Evolutionary conservation across 2,113 vertebrate species (phyloP), one percentile per base, ranked within the genome.

Genomic region (Chinchilla lanigera): DNA sequence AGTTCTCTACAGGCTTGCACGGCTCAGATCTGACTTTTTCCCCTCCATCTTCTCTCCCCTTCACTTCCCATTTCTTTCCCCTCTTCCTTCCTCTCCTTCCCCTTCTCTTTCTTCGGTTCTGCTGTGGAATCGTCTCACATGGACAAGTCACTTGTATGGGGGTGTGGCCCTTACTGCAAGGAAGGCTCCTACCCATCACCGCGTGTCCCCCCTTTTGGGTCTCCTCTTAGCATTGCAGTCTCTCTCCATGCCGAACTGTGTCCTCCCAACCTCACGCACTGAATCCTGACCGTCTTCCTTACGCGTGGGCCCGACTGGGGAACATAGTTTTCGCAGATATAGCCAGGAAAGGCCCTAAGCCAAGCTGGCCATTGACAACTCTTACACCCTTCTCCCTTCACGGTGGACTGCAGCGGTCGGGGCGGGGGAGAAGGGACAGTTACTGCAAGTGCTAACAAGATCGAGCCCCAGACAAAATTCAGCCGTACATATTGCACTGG

Each of bases 51-150:
- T 63, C 10, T 80, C 13, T 20, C 22, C 30, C 19, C 0, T 24
- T 44, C 14, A 5, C 16, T 11, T 24, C 20, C 7, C 28, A 13
- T 60, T 61, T 26, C 16, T 22, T 30, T 38, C 9, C 26, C 7
- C 0, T 9, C 0, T 24, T 24, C 14, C 20, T 30, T 60, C 16
- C 19, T 30, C 3, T 11, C 30, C 5, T 24, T 38, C 19, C 17
- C n/a, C 65, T 84, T 26, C 6, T 5, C 44, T 54, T 52, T 35
- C 24, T 67, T 38, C 82, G 26, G 9, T 60, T 86, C 10, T 67
- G 28, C 7, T 12, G 33, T 69, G 61, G 24, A 71, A 52, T 86
- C 26, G 80, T 7, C 3, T 13, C 33, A 58, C 24, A 60, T 12
- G 41, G 41, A 69, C 1, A 4, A 54, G 16, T 91, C 71, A 47